Base-by-base conservation (phyloP, 2,888 invertebrate species). In the Folsomia manolachei region DNA sequence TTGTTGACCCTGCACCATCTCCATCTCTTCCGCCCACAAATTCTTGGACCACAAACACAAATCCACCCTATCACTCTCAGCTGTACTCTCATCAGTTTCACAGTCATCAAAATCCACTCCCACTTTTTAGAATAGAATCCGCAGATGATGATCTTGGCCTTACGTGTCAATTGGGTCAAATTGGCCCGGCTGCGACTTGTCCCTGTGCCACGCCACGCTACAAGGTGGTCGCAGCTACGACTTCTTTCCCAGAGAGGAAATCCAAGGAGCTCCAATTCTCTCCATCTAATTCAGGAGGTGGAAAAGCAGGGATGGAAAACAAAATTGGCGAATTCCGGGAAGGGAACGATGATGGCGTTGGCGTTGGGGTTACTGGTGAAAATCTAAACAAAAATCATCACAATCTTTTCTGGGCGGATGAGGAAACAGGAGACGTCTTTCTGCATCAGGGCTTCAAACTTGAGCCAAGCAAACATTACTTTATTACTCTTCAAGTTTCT, bases 71-170 rank as follows among this genome's bases (percentile, higher is more conserved):
- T n/a, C 19, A 18, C 7, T n/a, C 56, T 19, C 18, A 56, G 7
- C 7, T 19, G 11, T 21, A 18, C 21, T 7, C 24, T 9, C 60
- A 60, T 7, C 24, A 23, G 14, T 19, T 62, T 24, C 62, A 62
- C 62, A 25, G 24, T 24, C 56, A 56, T 7, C 56, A 26, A 9
- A 18, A 27, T 7, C 65, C 75, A 27, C 56, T 77, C 72, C 79
- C 80, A 26, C 71, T 81, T 39, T 81, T 81, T 67, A 79, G 81
- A 68, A 76, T 80, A 27, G 81, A 81, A 79, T 79, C 81, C 24
- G 77, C 81, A 23, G 82, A 82, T 68, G 82, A 82, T 71, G 82
- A 82, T 73, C 73, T 82, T 69, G 82, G 82, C 72, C 80, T 82
- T 74, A 82, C 82, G 27, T 82, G 82, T 71, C 81, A 81, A 62